Conservation (phyloP, 1,140 invertebrate genomes). For the Ctenoplectra terminalis region DNA sequence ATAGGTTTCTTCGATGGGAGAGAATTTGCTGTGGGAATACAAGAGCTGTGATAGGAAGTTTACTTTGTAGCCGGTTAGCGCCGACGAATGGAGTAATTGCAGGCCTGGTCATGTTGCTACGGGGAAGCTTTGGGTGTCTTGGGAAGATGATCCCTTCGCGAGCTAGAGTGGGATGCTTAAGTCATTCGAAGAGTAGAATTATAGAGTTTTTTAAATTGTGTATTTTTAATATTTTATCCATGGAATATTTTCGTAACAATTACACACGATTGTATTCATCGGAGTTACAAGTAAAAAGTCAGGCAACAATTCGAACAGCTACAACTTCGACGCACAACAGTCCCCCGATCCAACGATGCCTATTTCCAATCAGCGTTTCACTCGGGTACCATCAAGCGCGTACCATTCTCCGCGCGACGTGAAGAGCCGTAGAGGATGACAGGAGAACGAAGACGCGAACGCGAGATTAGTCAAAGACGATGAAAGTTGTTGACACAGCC, state of each 20-base stretch:
- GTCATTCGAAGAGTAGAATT: conserved; percentile 17
- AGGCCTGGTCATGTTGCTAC: conserved; percentile 13
- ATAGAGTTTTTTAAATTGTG: not conserved
- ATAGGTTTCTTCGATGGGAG: not conserved
- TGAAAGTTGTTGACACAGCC: conserved; percentile 31
- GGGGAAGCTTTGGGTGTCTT: conserved; percentile 20
- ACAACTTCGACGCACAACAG: no score
- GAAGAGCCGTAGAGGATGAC: not conserved
- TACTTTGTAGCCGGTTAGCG: conserved; percentile 19
- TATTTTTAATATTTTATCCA: not conserved
- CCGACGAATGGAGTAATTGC: conserved; percentile 40
- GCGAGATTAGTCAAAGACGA: conserved; percentile 27
- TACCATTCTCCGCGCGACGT: not conserved
- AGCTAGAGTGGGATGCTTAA: not conserved
- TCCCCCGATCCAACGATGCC: not conserved
- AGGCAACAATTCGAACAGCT: not conserved
- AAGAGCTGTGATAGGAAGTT: conserved; percentile 18
- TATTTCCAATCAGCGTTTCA: conserved; percentile 13
- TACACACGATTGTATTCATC: not conserved
- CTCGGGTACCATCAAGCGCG: not conserved
- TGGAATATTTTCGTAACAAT: not conserved
- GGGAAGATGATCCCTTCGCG: conserved; percentile 11
- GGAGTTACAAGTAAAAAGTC: not conserved
- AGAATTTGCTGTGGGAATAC: not conserved
- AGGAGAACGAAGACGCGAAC: not conserved